Conservation (phyloP, 1,140 invertebrate genomes). For the Caerostris darwini region DNA sequence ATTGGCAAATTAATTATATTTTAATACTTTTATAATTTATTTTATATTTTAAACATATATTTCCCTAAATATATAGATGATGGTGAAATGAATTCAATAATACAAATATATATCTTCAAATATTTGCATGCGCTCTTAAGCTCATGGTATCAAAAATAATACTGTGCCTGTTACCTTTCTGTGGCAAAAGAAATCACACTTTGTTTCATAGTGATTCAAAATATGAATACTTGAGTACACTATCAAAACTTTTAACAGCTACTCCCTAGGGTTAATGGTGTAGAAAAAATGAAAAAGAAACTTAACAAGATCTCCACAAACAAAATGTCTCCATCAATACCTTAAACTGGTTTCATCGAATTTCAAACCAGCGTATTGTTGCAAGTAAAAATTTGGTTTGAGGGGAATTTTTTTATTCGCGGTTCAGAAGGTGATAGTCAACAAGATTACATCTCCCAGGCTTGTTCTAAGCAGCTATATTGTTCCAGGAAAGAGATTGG, state of each 20-base stretch:
- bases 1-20: too few relatives aligned
- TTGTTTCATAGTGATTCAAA: neutral
- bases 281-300: neutral
- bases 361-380: conserved; percentile 36
- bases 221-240: conserved; percentile 16
- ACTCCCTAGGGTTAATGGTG: neutral
- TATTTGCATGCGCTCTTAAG: too few relatives aligned
- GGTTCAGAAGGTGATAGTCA: conserved; percentile 65
- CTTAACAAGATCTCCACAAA: neutral
- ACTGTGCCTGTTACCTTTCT: too few relatives aligned
- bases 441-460: conserved; percentile 64
- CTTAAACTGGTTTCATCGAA: conserved; percentile 45
- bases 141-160: too few relatives aligned
- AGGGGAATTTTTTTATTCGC: conserved; percentile 8
- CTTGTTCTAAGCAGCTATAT: conserved; percentile 46
- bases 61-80: too few relatives aligned
- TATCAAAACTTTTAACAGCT: neutral
- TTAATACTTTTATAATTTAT: too few relatives aligned
- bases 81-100: too few relatives aligned
- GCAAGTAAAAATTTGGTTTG: conserved; percentile 32
- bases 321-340: conserved; percentile 36
- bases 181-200: too few relatives aligned
- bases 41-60: too few relatives aligned
- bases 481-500: conserved; percentile 65
- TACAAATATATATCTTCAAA: too few relatives aligned